phyloP scores from a whole-genome alignment of 2,888 invertebrate genomes.

The Standfussiana lucernea region DNA sequence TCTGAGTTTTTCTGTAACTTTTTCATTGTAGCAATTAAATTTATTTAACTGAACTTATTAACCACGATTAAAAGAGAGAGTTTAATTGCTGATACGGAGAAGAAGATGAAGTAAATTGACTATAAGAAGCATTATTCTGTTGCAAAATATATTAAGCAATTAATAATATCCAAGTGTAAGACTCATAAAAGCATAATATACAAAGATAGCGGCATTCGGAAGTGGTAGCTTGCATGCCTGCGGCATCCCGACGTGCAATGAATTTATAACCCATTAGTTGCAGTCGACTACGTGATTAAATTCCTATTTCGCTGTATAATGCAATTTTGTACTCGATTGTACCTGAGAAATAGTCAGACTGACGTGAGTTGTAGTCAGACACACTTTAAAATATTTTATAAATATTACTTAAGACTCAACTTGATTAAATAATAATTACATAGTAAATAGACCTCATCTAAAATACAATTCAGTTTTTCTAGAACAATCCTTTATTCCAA shows the following conservation, averaged over 20 bases:
- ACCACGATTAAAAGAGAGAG: no score
- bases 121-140: not conserved
- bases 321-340: constrained; percentile 51
- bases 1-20: not conserved
- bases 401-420: not conserved
- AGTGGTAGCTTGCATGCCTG: constrained; percentile 44
- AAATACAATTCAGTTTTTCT: constrained; percentile 9
- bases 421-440: not conserved
- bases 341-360: constrained; percentile 29
- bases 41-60: no score
- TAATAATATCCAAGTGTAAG: constrained; percentile 1
- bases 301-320: constrained; percentile 64
- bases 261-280: constrained; percentile 70
- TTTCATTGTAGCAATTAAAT: not conserved
- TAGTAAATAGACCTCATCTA: not conserved
- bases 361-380: not conserved
- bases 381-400: not conserved
- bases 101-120: not conserved
- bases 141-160: not conserved
- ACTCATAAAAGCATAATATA: constrained; percentile 35
- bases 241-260: constrained; percentile 66
- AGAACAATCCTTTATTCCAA: constrained; percentile 31
- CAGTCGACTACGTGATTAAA: constrained; percentile 69
- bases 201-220: constrained; percentile 38
- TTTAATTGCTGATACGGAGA: not conserved